A percentile compares a stretch with the other conserved stretches of the same genome.
Evolutionary conservation across 1,140 invertebrate genomes (phyloP).

Genomic region (Acromyrmex echinatior): DNA sequence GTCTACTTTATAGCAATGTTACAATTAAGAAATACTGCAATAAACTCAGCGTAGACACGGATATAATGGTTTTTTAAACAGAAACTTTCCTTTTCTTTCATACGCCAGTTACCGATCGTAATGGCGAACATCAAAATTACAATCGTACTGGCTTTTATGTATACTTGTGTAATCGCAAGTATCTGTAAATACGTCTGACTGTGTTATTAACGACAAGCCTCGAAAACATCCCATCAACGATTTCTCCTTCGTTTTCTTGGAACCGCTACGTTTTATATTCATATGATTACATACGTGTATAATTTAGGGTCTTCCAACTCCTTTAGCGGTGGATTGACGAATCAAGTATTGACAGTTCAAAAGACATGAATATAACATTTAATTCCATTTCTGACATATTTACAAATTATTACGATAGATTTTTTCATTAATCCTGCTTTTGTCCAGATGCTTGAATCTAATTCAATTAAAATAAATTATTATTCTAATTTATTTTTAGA

Average conservation of each 20-base stretch:
- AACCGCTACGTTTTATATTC: slow-evolving; percentile 44
- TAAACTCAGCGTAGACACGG: background rate
- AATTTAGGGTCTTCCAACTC: slow-evolving; percentile 56
- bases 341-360: slow-evolving; percentile 17
- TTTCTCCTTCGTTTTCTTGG: slow-evolving; percentile 60
- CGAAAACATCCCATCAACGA: slow-evolving; percentile 61
- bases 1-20: background rate
- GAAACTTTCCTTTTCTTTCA: slow-evolving; percentile 12
- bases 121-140: slow-evolving; percentile 31
- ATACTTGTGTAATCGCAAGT: background rate
- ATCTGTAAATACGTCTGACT: slow-evolving; percentile 20
- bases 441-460: background rate
- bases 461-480: background rate
- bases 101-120: background rate
- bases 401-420: background rate
- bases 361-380: background rate
- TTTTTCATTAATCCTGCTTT: slow-evolving; percentile 15
- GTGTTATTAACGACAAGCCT: slow-evolving; percentile 32
- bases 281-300: slow-evolving; percentile 12
- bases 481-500: background rate
- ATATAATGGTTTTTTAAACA: slow-evolving; percentile 27
- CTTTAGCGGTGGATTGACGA: background rate
- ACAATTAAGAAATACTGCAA: slow-evolving; percentile 4
- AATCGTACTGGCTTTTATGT: slow-evolving; percentile 12
- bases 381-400: background rate